phyloP scores from a whole-genome alignment of 2,888 invertebrate species.

The Pristionchus mayeri region DNA sequence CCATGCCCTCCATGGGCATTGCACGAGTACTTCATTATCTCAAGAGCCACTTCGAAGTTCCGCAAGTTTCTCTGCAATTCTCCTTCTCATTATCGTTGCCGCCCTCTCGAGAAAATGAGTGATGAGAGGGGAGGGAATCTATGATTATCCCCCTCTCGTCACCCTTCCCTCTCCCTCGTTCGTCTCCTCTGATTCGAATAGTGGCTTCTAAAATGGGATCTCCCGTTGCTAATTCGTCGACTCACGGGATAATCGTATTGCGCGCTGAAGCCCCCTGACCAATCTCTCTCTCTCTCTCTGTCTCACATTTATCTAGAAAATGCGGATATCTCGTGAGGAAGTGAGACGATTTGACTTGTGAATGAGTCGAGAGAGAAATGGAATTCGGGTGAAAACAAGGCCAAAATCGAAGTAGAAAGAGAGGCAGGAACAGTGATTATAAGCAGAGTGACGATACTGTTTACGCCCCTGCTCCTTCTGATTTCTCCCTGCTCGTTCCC shows the following conservation, averaged over 20 bases:
- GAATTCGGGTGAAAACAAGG: not conserved
- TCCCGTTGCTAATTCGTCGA: not conserved
- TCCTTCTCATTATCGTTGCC: too few species aligned
- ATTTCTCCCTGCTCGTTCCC: not conserved
- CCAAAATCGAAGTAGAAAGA: not conserved
- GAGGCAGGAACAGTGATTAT: conserved; percentile 1
- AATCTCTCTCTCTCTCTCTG: not conserved
- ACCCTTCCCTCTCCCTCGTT: too few species aligned
- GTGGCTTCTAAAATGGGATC: not conserved
- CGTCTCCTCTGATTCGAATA: too few species aligned
- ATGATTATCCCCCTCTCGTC: too few species aligned
- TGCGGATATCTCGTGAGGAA: not conserved
- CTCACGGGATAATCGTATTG: conserved; percentile 17
- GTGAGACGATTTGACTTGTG: too few species aligned
- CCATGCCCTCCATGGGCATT: not conserved
- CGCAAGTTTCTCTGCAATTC: too few species aligned
- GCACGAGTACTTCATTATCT: too few species aligned
- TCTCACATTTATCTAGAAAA: too few species aligned
- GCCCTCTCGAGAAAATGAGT: too few species aligned
- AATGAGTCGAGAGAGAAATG: too few species aligned
- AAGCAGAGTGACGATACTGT: not conserved
- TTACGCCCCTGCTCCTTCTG: not conserved
- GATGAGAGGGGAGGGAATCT: too few species aligned
- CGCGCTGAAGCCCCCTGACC: conserved; percentile 27
- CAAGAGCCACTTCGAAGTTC: too few species aligned